Percentiles rank a stretch among this genome's conserved stretches.
phyloP scores from a whole-genome alignment of 2,888 invertebrate genomes.

The Platynereis dumerilii region DNA sequence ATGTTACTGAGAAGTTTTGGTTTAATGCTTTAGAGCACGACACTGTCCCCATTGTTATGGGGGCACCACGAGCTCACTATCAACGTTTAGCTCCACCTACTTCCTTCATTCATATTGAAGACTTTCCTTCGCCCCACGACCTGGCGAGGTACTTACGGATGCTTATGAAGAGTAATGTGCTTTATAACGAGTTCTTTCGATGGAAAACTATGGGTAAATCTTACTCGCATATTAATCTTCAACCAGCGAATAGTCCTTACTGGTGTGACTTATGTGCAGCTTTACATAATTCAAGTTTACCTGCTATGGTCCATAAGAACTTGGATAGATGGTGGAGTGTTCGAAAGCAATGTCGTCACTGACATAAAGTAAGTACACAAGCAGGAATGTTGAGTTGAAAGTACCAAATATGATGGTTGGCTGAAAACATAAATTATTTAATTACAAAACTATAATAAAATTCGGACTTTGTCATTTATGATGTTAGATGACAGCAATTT shows the following conservation, averaged over 20 bases:
- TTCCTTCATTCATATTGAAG: slow-evolving; percentile 94
- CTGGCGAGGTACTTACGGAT: slow-evolving; percentile 85
- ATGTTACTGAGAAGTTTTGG: slow-evolving; percentile 27
- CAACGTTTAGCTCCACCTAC: slow-evolving; percentile 16
- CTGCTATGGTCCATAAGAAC: slow-evolving; percentile 7
- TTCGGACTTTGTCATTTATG: too few relatives aligned
- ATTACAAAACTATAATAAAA: too few relatives aligned
- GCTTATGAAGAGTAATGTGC: slow-evolving; percentile 83
- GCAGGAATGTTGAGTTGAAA: too few relatives aligned
- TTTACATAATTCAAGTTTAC: slow-evolving; percentile 28
- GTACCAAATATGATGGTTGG: too few relatives aligned
- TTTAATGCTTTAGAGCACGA: slow-evolving; percentile 23
- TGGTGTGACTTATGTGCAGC: slow-evolving; percentile 86
- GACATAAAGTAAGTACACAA: background rate
- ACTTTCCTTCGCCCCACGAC: slow-evolving; percentile 85
- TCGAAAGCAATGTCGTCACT: slow-evolving; percentile 13
- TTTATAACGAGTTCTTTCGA: slow-evolving; percentile 92
- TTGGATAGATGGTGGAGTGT: slow-evolving; percentile 25
- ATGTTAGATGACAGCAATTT: too few relatives aligned
- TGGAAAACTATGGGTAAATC: slow-evolving; percentile 92
- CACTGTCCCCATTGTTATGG: slow-evolving; percentile 23
- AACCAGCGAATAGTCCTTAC: slow-evolving; percentile 73
- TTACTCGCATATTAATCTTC: slow-evolving; percentile 18
- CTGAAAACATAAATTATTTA: too few relatives aligned
- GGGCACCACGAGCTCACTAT: slow-evolving; percentile 18